Evolutionary conservation across 2,888 invertebrate genomes (phyloP), one percentile per base, ranked within the genome.

Genomic region (Melanophora roralis): DNA sequence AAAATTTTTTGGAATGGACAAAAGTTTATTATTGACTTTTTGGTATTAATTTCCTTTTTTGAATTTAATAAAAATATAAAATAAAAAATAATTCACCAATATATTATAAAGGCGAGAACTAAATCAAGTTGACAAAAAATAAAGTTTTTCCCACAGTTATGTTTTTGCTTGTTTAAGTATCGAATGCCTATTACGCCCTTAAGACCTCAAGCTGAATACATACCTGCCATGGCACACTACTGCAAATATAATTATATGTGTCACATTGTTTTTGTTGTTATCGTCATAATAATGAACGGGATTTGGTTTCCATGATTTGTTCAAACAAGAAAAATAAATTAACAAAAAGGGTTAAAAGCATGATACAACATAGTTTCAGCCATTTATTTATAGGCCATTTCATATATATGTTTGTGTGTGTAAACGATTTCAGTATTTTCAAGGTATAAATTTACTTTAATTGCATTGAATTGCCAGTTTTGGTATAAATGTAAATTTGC

Each of bases 271-370:
- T 27, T 27, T 38, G 47, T 55, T 27, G 23, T 36, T 38, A 55
- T 73, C 57, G 57, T 11, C 38, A 32, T 65, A 55, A 49, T 47
- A 73, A 65, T 55, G 47, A 73, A 73, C 57, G 64, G 65, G 55
- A 73, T 65, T 73, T 55, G 38, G 21, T 55, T 47, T 47, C 55
- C 38, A 27, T 64, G 45, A 47, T 57, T 73, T 73, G 32, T 38
- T 47, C 47, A 47, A 73, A 57, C 72, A 73, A 65, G 64, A 32
- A 45, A 57, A 49, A 65, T 73, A 32, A 40, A 65, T 73, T 73
- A 47, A 73, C 27, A 55, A 47, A 23, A 16, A 45, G 47, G 47
- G 16, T 51, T 59, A n/a, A 38, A 27, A n/a, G n/a, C 38, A 45
- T 12, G 6, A 11, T 16, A 53, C 9, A 34, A n/a, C 34, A 34